These are phyloP conservation scores for Conomelus anceps DNA, from an alignment of 2,888 invertebrate species.

Conservation along the genomic window DNA sequence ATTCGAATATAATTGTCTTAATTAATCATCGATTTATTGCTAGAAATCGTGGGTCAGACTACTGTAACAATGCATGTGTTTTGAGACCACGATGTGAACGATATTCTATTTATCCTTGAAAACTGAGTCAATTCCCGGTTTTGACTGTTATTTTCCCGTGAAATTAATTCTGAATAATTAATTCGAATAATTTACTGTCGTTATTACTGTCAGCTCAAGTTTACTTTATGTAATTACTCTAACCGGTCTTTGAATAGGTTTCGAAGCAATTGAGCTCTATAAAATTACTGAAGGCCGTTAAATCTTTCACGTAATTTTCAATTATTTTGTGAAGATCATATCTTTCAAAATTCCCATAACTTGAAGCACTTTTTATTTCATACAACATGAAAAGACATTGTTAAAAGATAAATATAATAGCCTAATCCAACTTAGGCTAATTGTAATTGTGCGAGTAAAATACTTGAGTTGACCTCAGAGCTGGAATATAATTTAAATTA, in stretches of 20 bases:
- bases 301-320: neutral
- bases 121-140: neutral
- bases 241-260: neutral
- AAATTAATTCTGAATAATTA: neutral
- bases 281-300: neutral
- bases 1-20: neutral
- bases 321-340: neutral
- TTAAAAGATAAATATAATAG: too few relatives aligned
- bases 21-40: neutral
- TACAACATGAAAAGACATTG: too few relatives aligned
- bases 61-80: neutral
- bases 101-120: neutral
- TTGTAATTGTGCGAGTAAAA: too few relatives aligned
- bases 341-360: too few relatives aligned
- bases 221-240: neutral
- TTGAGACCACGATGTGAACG: neutral
- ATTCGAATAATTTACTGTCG: neutral
- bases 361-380: too few relatives aligned
- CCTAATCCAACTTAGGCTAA: too few relatives aligned
- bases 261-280: neutral
- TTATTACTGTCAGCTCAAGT: neutral
- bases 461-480: neutral
- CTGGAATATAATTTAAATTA: neutral
- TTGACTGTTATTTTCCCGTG: neutral
- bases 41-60: neutral